Base-by-base conservation (phyloP, 2,888 invertebrate species). In the Halictus ligatus region DNA sequence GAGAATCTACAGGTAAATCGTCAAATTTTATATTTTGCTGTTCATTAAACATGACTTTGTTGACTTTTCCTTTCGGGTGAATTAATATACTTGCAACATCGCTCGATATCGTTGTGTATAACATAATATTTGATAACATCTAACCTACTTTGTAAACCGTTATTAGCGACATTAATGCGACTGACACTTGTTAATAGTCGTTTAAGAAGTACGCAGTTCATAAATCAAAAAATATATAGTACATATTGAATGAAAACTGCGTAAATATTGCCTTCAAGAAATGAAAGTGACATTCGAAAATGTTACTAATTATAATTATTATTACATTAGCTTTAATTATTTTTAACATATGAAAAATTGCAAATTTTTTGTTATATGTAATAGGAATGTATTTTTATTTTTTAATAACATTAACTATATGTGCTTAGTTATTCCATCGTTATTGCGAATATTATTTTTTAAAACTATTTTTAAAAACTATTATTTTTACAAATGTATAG, bases 171-270 rank as follows among this genome's bases (percentile, higher is more conserved):
- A 74, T 12, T 40, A 8, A 25, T 12, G 29, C 25, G 48, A 5
- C 13, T 77, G 67, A 84, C 77, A 83, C 84, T 79, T 85, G 72
- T 81, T 80, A 73, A 73, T 77, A n/a, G 46, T 43, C 5, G 43
- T 78, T 54, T 15, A 60, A 40, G n/a, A 58, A 29, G 69, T 25
- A 12, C 35, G 35, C 21, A 12, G n/a, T 29, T 71, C 71, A 75
- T 50, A 76, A 18, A 71, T 15, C 8, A 67, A 13, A 13, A 46
- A 29, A 35, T 21, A n/a, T n/a, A n/a, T n/a, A 35, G 10, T 40
- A 67, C 40, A 35, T 67, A 67, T 35, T 21, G 8, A 67, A 35
- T 40, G 15, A 6, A 15, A 69, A 69, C 4, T 40, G 35, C 35
- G 25, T 43, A 40, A 21, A 50, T 67, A 18, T 64, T 29, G 29